Percentiles rank a stretch among this genome's conserved stretches.
Evolutionary conservation across 2,113 vertebrate genomes (phyloP).

Genomic region (Myotis davidii): DNA sequence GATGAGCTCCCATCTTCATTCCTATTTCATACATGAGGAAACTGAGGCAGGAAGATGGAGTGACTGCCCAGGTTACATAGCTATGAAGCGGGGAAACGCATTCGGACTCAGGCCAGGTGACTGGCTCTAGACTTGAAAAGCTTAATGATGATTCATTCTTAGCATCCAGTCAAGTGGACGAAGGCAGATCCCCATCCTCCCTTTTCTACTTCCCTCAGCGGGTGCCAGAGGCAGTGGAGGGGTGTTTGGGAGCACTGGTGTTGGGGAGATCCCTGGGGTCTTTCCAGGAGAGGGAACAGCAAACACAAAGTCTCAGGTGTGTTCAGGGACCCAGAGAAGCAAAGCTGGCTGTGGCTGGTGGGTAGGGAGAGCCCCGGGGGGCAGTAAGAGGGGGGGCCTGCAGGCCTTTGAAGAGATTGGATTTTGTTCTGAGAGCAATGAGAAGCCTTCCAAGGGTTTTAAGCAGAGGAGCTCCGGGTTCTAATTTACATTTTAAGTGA

Average conservation of each 20-base stretch:
- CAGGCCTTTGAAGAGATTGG: background rate
- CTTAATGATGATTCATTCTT: background rate
- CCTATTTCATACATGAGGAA: background rate
- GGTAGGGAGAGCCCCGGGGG: background rate
- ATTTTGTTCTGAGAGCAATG: slow-evolving; percentile 1
- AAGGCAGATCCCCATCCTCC: background rate
- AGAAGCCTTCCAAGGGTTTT: slow-evolving; percentile 28
- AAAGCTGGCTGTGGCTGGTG: background rate
- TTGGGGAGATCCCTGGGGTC: accelerated
- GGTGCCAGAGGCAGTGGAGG: background rate
- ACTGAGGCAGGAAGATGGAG: background rate
- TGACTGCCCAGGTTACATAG: background rate
- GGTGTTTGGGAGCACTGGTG: background rate
- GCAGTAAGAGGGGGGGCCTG: too few relatives aligned
- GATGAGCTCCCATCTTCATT: background rate
- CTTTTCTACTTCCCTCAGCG: background rate
- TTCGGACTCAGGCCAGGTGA: background rate
- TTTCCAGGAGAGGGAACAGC: background rate
- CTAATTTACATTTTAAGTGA: slow-evolving; percentile 74
- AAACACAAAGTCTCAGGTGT: background rate
- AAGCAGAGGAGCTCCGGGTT: background rate
- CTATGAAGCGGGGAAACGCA: background rate
- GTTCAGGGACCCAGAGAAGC: background rate
- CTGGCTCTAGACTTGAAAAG: background rate
- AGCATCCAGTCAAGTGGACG: background rate